Conservation (phyloP, 2,797 vertebrate species). For the Rachycentron canadum region DNA sequence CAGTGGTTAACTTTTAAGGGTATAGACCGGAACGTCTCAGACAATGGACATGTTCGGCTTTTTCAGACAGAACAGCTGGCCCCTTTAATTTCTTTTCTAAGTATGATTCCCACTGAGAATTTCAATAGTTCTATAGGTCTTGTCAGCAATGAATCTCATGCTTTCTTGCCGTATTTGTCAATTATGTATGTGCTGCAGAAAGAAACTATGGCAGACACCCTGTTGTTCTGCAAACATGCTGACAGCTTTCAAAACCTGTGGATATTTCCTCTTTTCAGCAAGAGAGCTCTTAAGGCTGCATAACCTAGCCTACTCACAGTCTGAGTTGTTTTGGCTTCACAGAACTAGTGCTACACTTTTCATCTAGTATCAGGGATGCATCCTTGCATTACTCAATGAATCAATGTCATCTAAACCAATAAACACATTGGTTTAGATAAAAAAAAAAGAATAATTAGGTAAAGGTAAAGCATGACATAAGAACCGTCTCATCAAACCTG, state of each 20-base stretch:
- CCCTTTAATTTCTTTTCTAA: conserved; percentile 12
- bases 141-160: background rate
- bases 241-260: conserved; percentile 49
- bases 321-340: conserved; percentile 27
- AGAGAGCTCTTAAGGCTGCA: conserved; percentile 13
- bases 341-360: background rate
- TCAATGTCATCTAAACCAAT: conserved; percentile 6
- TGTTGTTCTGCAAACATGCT: conserved; percentile 40
- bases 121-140: background rate
- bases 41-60: background rate
- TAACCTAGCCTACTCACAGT: conserved; percentile 7
- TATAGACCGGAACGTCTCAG: background rate
- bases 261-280: conserved; percentile 23
- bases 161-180: conserved; percentile 42
- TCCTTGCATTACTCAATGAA: background rate
- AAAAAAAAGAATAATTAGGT: background rate
- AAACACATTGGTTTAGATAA: too few relatives aligned
- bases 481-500: background rate
- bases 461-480: background rate
- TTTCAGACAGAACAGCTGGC: conserved; percentile 19
- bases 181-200: conserved; percentile 54
- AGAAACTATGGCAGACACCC: conserved; percentile 29
- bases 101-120: background rate
- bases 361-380: background rate
- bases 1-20: background rate